Evolutionary conservation across 2,113 vertebrate species (phyloP).

Genomic region (Charina bottae): DNA sequence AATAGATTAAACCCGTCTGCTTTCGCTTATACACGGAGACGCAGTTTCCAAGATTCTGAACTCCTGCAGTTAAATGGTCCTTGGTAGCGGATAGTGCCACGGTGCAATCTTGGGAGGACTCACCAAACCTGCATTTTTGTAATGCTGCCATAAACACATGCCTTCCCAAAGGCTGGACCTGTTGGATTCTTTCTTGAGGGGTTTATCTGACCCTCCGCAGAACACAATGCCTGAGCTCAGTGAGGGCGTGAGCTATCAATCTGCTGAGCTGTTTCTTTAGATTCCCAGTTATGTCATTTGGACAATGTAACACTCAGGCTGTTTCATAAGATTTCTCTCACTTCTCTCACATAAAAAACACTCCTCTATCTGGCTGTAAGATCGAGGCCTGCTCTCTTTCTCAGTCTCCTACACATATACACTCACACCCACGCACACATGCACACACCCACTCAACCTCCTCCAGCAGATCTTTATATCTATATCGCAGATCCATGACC

Average conservation of each 20-base stretch:
- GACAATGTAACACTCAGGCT: not conserved
- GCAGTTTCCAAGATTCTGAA: constrained; percentile 68
- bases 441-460: not conserved
- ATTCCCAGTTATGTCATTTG: constrained; percentile 33
- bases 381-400: not conserved
- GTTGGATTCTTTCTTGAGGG: not conserved
- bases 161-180: constrained; percentile 52
- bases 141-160: constrained; percentile 52
- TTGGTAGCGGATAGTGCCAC: constrained; percentile 58
- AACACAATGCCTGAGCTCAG: not conserved
- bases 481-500: not conserved
- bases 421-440: not conserved
- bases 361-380: not conserved
- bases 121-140: constrained; percentile 37
- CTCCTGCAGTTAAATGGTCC: constrained; percentile 58
- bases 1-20: constrained; percentile 69
- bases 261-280: not conserved
- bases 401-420: not conserved
- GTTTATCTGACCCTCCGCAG: not conserved
- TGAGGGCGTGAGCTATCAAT: constrained; percentile 33
- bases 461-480: not conserved
- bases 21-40: constrained; percentile 58
- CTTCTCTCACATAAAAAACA: not conserved
- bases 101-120: constrained; percentile 53
- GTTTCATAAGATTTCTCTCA: not conserved